Evolutionary conservation across 2,113 vertebrate genomes (phyloP).

Genomic region (Sinocyclocheilus grahami): DNA sequence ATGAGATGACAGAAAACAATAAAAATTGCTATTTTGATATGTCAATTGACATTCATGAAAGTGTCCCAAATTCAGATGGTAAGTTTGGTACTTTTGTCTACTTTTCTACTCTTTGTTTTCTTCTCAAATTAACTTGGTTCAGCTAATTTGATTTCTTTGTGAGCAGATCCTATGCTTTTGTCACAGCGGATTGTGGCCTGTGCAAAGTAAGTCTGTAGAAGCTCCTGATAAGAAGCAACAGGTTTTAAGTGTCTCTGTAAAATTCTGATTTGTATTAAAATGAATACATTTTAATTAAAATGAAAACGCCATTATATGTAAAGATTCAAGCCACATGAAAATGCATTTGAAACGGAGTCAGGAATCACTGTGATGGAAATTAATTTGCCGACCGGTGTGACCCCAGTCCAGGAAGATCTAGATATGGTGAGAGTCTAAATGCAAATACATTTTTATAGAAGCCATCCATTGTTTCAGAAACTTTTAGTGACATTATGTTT

Average conservation of each 20-base stretch:
- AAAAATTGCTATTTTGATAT: constrained; percentile 82
- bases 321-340: constrained; percentile 80
- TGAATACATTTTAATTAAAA: not conserved
- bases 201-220: constrained; percentile 80
- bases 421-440: constrained; percentile 65
- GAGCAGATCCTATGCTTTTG: constrained; percentile 57
- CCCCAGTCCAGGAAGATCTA: constrained; percentile 80
- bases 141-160: constrained; percentile 5
- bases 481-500: constrained; percentile 14
- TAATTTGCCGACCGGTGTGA: constrained; percentile 83
- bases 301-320: constrained; percentile 29
- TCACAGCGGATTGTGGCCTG: constrained; percentile 80
- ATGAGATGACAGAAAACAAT: constrained; percentile 73
- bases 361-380: constrained; percentile 88
- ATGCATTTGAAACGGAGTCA: constrained; percentile 74
- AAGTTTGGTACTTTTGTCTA: not conserved
- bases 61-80: constrained; percentile 27
- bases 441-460: not conserved
- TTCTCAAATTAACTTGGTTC: not conserved
- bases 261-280: not conserved
- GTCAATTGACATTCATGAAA: constrained; percentile 59
- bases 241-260: not conserved
- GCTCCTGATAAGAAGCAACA: not conserved
- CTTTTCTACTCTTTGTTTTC: not conserved
- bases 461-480: not conserved